Base-by-base conservation (phyloP, 2,888 invertebrate genomes). In the Campoplex nolae region DNA sequence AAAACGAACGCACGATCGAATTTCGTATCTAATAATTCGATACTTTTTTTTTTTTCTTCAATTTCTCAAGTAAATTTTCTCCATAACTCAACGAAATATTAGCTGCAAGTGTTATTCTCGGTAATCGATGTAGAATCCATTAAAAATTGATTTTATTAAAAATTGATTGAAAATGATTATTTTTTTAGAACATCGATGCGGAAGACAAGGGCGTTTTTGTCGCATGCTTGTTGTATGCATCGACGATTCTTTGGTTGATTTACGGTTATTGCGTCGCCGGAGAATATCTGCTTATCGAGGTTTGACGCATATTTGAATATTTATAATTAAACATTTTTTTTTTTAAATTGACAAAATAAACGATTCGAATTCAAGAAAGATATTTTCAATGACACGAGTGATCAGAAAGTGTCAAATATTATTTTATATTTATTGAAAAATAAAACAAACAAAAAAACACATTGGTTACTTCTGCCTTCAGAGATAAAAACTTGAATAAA, bases 241-340 rank as follows among this genome's bases (percentile, higher is more conserved):
- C 16, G 2, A 83, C 76, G 74, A 86, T 85, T 48, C 58, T 88
- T 4, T 58, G 83, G 62, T 54, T 88, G 48, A 86, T 86, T 74
- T 88, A 84, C 28, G 88, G 86, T 70, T 88, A 84, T 45, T 88
- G 88, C 77, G 76, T 86, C 38, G 86, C 86, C 6, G 86, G 88
- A 16, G 83, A 88, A 88, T 86, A 78, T 71, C 67, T 86, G 23
- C 82, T 88, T 18, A 77, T 74, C 28, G 88, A 88, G 71, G 88
- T 88, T 81, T n/a, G 73, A 73, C 8, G 6, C 45, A 80, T 11
- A 32, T 62, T 16, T 16, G 0, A 32, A 32, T 32, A 32, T 62
- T 62, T 3, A 13, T 16, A 32, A 16, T 23, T 0, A 6, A 62
- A 62, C 16, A 32, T 3, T 28, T 7, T 62, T 62, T 62, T 32